A percentile compares a stretch with the other conserved stretches of the same genome.
Evolutionary conservation across 2,797 vertebrate genomes (phyloP).

Genomic region (Sebastes iracundus): DNA sequence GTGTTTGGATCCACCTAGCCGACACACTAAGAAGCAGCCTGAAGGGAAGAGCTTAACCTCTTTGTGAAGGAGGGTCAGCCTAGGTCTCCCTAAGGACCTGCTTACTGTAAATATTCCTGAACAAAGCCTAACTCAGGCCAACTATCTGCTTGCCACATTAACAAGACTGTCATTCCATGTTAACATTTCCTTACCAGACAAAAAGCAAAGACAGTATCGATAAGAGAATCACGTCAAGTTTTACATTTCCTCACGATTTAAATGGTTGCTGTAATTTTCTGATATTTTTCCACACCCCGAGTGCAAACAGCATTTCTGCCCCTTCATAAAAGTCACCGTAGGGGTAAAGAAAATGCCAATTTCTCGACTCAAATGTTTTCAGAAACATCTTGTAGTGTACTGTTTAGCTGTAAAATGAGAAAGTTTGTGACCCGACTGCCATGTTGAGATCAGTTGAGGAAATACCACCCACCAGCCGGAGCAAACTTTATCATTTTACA

Average conservation of each 20-base stretch:
- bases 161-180: neutral
- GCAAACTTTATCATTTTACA: too few relatives aligned
- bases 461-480: too few relatives aligned
- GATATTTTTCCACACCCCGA: neutral
- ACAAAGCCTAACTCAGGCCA: neutral
- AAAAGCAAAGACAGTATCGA: neutral
- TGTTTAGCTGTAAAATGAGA: too few relatives aligned
- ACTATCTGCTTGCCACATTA: neutral
- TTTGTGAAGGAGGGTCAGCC: neutral
- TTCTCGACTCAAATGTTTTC: neutral
- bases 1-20: neutral
- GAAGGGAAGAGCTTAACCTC: neutral
- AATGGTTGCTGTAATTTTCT: neutral
- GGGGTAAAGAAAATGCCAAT: neutral
- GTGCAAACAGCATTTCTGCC: neutral
- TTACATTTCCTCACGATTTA: neutral
- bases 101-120: neutral
- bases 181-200: neutral
- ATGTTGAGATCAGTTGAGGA: too few relatives aligned
- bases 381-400: neutral
- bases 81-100: neutral
- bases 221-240: neutral
- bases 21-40: neutral
- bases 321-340: neutral
- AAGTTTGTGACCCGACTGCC: fast-evolving